These are phyloP conservation scores for Dromaius novaehollandiae DNA, from an alignment of 2,113 vertebrate genomes.

Conservation along the genomic window DNA sequence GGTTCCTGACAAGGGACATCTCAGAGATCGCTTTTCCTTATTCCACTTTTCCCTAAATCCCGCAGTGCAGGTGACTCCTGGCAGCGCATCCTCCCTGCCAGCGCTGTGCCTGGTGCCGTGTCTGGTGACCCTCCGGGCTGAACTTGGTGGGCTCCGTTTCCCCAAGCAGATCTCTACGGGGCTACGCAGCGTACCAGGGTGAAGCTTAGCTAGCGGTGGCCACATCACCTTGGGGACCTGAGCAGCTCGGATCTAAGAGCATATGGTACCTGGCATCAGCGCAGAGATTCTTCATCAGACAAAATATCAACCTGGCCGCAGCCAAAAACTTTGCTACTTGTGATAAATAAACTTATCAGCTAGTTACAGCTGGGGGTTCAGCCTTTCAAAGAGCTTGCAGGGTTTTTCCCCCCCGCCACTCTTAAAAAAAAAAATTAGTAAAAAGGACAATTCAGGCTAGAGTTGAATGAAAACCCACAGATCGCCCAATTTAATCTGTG, in stretches of 20 bases:
- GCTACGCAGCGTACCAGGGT: neutral
- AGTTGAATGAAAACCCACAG: neutral
- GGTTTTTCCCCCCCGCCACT: accelerated
- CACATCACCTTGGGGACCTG: neutral
- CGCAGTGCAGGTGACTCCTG: neutral
- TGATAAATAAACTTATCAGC: neutral
- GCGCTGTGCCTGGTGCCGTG: neutral
- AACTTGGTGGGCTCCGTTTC: neutral
- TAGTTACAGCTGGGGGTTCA: neutral
- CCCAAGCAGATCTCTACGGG: neutral
- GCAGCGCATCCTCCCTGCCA: accelerated
- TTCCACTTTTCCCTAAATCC: neutral
- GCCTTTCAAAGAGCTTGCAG: neutral
- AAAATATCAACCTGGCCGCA: neutral
- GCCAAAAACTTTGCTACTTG: neutral
- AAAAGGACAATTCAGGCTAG: neutral
- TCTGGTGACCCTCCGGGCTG: neutral
- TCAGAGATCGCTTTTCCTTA: no score
- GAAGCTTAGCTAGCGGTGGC: neutral
- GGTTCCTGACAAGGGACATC: no score
- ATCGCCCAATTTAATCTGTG: slow-evolving; percentile 28
- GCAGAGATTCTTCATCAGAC: neutral
- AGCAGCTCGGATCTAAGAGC: neutral
- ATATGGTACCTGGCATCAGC: neutral
- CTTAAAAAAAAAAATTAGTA: neutral